These are phyloP conservation scores for Alces alces DNA, from an alignment of 2,113 vertebrate genomes.

Conservation along the genomic window DNA sequence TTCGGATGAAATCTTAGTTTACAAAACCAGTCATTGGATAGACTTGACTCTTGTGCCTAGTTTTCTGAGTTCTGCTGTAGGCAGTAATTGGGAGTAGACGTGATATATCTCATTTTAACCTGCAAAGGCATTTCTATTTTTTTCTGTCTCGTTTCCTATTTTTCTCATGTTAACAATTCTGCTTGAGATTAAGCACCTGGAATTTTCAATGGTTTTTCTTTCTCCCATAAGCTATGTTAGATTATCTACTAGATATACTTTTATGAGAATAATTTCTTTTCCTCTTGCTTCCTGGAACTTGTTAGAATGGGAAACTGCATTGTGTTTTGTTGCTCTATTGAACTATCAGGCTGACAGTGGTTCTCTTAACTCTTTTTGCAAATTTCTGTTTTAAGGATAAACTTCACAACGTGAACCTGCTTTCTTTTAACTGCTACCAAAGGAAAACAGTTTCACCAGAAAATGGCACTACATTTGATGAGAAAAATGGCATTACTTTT, in stretches of 20 bases:
- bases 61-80: background rate
- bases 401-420: background rate
- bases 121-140: background rate
- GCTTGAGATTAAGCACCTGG: background rate
- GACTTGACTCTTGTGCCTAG: background rate
- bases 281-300: background rate
- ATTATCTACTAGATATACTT: background rate
- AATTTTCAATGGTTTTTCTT: background rate
- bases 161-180: slow-evolving; percentile 22
- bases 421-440: background rate
- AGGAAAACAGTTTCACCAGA: background rate
- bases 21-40: background rate
- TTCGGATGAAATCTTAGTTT: background rate
- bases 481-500: background rate
- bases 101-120: background rate
- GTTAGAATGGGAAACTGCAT: background rate
- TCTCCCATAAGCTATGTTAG: background rate
- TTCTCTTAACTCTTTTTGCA: background rate
- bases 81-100: background rate
- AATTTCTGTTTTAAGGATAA: background rate
- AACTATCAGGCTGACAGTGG: background rate
- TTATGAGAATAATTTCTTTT: background rate
- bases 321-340: background rate
- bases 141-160: background rate
- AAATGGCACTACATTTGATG: background rate